phyloP scores from a whole-genome alignment of 2,888 invertebrate genomes.

The Microctonus brassicae region DNA sequence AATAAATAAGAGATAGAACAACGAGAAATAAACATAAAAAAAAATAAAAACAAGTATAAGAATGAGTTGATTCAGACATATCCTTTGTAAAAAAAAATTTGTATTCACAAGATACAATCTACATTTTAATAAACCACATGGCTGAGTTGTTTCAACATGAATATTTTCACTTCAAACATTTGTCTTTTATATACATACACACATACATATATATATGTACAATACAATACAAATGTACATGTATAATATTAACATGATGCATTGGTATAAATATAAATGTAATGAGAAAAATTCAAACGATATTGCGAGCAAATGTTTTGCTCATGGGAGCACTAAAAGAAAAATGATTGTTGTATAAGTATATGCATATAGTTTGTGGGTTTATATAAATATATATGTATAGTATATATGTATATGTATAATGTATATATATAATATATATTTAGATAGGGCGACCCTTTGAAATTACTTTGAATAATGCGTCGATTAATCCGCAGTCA shows the following conservation, averaged over 20 bases:
- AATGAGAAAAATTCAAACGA: background rate
- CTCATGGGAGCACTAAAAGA: background rate
- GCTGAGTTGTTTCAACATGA: background rate
- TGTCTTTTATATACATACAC: background rate
- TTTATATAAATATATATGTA: background rate
- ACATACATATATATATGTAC: too few relatives aligned
- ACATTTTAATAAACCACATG: slow-evolving; percentile 23
- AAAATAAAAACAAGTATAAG: background rate
- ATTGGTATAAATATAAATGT: background rate
- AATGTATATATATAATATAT: too few relatives aligned
- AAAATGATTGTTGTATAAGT: background rate
- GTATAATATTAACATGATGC: background rate
- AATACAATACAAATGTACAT: too few relatives aligned
- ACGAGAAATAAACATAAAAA: background rate
- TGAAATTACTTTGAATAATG: background rate
- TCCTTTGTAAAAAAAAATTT: slow-evolving; percentile 23
- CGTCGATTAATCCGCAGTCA: background rate
- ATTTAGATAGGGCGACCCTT: background rate
- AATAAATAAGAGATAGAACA: background rate
- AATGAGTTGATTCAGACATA: slow-evolving; percentile 32
- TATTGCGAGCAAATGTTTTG: background rate
- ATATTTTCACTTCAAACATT: background rate
- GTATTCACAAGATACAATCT: slow-evolving; percentile 28
- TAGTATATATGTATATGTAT: too few relatives aligned
- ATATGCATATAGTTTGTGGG: too few relatives aligned